Evolutionary conservation across 2,888 invertebrate species (phyloP), one percentile per base, ranked within the genome.

Genomic region (Clepsis dumicolana): DNA sequence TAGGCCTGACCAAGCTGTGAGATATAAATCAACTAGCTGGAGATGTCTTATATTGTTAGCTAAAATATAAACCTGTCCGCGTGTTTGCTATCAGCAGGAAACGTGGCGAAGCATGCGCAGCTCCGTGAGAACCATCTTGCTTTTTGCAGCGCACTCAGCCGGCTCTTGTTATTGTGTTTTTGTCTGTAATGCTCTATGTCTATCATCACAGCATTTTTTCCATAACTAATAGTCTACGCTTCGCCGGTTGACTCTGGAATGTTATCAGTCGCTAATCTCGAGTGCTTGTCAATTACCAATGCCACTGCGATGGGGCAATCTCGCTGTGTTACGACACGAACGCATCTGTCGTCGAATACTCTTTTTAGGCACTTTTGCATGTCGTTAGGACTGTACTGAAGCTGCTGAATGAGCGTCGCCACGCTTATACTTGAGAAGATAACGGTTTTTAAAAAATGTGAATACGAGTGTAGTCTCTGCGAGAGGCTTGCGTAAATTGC

Each of bases 161-260:
- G n/a, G 21, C 60, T 21, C 57, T 44, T 66, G 66, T 66, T 50
- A 54, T 66, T 66, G 66, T 66, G 66, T 66, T 62, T 66, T 62
- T 66, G 62, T 56, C 41, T 52, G 29, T 52, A 66, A 54, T 60
- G 29, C n/a, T 56, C 35, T 56, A 25, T 41, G 44, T 66, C 61
- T 56, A 50, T 48, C 50, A 50, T 50, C 41, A 10, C 8, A 10
- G 8, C 57, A 24, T 16, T 53, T 48, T 54, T 56, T 62, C 50
- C 27, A 48, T 27, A 18, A 44, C 60, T 32, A 44, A 52, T 44
- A 21, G 24, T 41, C 25, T 32, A 35, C 29, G 50, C 50, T 50
- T 59, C 29, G 44, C 5, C 32, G 44, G 32, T 54, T 62, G 54
- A 18, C 14, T 44, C 32, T 59, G 63, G 67, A 63, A 68, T 63